Conservation (phyloP, 2,797 vertebrate genomes). For the Mormyrus proboscirostris region DNA sequence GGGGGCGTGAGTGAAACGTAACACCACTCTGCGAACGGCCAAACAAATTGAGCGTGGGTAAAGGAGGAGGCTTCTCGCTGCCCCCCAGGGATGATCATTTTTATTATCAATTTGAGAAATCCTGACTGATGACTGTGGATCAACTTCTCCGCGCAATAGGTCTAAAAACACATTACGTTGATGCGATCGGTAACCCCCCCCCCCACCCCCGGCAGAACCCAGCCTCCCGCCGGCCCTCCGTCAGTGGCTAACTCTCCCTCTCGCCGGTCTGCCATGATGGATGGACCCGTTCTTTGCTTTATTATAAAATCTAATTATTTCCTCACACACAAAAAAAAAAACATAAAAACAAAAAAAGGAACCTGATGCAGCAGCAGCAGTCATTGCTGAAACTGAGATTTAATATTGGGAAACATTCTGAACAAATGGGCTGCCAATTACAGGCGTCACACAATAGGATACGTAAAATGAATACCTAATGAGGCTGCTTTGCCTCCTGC, state of each 20-base stretch:
- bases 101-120: slow-evolving; percentile 24
- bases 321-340: slow-evolving; percentile 17
- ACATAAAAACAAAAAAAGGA: not conserved
- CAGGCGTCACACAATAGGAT: slow-evolving; percentile 51
- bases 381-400: slow-evolving; percentile 45
- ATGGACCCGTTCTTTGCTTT: slow-evolving; percentile 49
- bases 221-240: slow-evolving; percentile 43
- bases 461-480: slow-evolving; percentile 55
- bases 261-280: slow-evolving; percentile 42
- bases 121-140: slow-evolving; percentile 31
- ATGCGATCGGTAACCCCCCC: slow-evolving; percentile 39
- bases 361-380: slow-evolving; percentile 42
- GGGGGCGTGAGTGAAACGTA: not conserved
- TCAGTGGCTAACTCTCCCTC: slow-evolving; percentile 33
- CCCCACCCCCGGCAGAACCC: slow-evolving; percentile 42
- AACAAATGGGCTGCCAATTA: slow-evolving; percentile 56
- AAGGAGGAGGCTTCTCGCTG: not conserved
- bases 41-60: not conserved
- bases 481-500: slow-evolving; percentile 44
- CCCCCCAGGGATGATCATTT: not conserved
- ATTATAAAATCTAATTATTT: slow-evolving; percentile 61
- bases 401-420: slow-evolving; percentile 52
- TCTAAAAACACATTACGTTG: slow-evolving; percentile 42
- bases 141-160: slow-evolving; percentile 24
- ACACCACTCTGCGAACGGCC: not conserved